phyloP scores from a whole-genome alignment of 2,113 vertebrate genomes.

The Struthio camelus region DNA sequence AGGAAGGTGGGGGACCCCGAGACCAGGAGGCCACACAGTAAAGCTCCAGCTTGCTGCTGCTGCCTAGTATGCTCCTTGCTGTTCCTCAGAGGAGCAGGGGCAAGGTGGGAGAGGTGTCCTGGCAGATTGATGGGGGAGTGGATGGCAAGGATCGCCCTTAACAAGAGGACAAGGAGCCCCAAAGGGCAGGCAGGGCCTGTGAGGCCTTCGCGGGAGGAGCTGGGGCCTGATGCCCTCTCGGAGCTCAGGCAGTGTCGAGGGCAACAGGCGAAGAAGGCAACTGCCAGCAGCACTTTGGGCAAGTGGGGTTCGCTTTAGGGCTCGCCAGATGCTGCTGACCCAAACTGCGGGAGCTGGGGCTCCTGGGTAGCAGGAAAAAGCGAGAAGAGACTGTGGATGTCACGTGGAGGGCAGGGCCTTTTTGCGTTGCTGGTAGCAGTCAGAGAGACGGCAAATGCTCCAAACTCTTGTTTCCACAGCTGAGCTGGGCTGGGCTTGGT shows the following conservation, averaged over 20 bases:
- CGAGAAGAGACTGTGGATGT: not conserved
- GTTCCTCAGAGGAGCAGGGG: not conserved
- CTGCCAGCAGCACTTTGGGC: not conserved
- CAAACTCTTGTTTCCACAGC: fast-evolving
- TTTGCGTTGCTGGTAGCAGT: too few species aligned
- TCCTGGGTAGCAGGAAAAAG: too few species aligned
- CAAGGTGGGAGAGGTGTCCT: too few species aligned
- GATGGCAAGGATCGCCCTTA: fast-evolving
- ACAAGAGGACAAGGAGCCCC: not conserved
- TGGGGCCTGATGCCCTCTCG: fast-evolving
- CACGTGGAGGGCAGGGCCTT: not conserved
- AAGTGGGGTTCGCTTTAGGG: fast-evolving
- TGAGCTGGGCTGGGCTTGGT: too few species aligned
- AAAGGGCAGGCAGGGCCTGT: not conserved
- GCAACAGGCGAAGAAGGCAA: not conserved
- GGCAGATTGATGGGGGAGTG: too few species aligned
- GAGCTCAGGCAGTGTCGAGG: not conserved
- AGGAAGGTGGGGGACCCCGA: too few species aligned
- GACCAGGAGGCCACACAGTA: too few species aligned
- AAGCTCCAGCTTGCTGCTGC: too few species aligned
- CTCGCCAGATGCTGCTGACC: fast-evolving
- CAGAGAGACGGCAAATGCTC: not conserved
- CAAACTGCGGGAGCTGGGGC: not conserved
- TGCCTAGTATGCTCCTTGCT: too few species aligned
- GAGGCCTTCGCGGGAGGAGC: not conserved